Percentiles rank a stretch among this genome's conserved stretches.
Conservation (phyloP, 2,888 invertebrate species). For the Artemia sp. region DNA sequence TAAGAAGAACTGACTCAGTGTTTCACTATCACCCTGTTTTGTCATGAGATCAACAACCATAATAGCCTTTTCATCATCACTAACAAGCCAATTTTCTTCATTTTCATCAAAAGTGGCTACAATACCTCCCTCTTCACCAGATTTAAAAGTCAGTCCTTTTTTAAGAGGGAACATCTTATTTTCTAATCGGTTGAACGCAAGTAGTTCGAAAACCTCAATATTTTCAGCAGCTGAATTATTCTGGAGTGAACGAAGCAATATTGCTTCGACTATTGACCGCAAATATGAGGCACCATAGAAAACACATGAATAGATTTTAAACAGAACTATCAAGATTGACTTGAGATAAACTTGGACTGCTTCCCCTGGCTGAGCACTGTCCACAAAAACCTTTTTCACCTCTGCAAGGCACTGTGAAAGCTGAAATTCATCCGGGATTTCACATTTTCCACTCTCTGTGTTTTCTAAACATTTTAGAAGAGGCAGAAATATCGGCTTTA, state of each 20-base stretch:
- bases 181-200: neutral
- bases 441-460: neutral
- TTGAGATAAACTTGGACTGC: neutral
- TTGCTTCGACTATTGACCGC: neutral
- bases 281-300: neutral
- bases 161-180: neutral
- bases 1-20: neutral
- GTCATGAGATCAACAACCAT: neutral
- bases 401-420: neutral
- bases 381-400: neutral
- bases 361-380: slow-evolving; percentile 1
- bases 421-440: slow-evolving; percentile 6
- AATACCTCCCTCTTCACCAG: slow-evolving; percentile 7
- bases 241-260: slow-evolving; percentile 4
- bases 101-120: slow-evolving; percentile 1
- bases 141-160: neutral
- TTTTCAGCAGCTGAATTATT: neutral
- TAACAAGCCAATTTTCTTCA: slow-evolving; percentile 9
- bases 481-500: neutral
- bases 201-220: neutral
- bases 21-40: slow-evolving; percentile 2
- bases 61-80: slow-evolving; percentile 1
- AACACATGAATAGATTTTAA: neutral
- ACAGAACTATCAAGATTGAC: neutral
- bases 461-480: neutral